These are phyloP conservation scores for Bradypodion pumilum DNA, from an alignment of 2,797 vertebrate species.

Conservation along the genomic window DNA sequence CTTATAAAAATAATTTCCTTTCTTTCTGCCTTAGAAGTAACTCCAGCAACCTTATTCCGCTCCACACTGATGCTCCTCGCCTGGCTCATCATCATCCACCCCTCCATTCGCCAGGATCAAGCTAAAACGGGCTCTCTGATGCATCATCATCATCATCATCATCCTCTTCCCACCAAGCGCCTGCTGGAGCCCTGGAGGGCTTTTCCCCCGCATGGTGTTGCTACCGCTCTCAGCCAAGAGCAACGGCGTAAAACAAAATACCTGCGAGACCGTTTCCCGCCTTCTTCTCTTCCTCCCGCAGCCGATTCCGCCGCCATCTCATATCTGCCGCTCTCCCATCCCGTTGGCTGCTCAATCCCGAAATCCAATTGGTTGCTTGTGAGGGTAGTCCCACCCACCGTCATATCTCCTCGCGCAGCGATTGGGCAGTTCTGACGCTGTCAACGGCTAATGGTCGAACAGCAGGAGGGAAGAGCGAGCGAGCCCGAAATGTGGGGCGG, in stretches of 20 bases:
- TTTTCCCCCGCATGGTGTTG: background rate
- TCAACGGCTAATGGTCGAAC: background rate
- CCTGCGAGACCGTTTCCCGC: constrained; percentile 4
- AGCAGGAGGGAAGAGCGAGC: background rate
- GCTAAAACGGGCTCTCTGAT: background rate
- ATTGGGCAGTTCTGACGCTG: constrained; percentile 58
- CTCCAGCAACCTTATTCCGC: too few relatives aligned
- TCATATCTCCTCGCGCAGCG: background rate
- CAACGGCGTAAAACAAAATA: constrained; percentile 10
- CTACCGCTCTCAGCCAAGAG: background rate
- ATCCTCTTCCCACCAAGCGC: too few relatives aligned
- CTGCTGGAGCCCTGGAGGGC: too few relatives aligned
- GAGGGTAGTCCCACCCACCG: rapidly evolving
- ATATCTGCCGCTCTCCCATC: constrained; percentile 66
- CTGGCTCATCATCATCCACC: too few relatives aligned
- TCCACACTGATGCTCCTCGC: too few relatives aligned
- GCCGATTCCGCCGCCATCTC: constrained; percentile 62
- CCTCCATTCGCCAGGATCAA: background rate
- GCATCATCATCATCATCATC: background rate
- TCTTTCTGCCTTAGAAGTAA: too few relatives aligned
- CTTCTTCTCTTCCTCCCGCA: background rate
- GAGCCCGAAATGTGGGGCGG: rapidly evolving
- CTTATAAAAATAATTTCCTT: too few relatives aligned
- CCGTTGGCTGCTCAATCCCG: constrained; percentile 25
- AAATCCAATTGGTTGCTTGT: background rate